Evolutionary conservation across 2,888 invertebrate species (phyloP), one percentile per base, ranked within the genome.

Genomic region (Hyposoter didymator): DNA sequence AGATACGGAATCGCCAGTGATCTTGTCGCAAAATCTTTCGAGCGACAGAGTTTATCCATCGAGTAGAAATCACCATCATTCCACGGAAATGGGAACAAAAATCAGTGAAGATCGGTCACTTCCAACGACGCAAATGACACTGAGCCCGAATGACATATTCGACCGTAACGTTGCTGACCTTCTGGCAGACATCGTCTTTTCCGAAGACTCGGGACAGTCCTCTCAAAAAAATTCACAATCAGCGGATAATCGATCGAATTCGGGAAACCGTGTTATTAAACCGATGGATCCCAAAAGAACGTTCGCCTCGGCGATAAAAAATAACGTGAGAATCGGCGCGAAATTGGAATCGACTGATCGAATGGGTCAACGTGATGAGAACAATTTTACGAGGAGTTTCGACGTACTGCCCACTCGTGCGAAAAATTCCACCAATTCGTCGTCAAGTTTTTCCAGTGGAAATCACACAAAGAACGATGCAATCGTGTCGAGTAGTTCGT

Each of bases 21-120:
- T 88, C 59, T 78, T 86, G 55, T 78, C 85, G 66, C 85, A 87
- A 82, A 85, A 86, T 39, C 43, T 85, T 14, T 76, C 78, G 5
- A 85, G 82, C 28, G 87, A 88, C 74, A 73, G 76, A 70, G 69
- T 86, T 1, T 81, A 86, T 73, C 78, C 86, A 14, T 72, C 75
- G 14, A 52, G 17, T 3, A 19, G 7, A 1, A 59, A 72, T 8
- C 22, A 39, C 22, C 39, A 55, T 39, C 35, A 67, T 7, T 52
- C 32, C 6, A 32, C n/a, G 28, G 14, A 19, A 67, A 67, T 28
- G 22, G n/a, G 7, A 66, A 43, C 12, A 6, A 0, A 35, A 22
- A 52, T n/a, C 17, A 14, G 39, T 45, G 22, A 43, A 32, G n/a
- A 66, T 64, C 12, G n/a, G 47, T 7, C 43, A 55, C 69, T 19